Base-by-base conservation (phyloP, 1,140 invertebrate species). In the Acromyrmex echinatior region DNA sequence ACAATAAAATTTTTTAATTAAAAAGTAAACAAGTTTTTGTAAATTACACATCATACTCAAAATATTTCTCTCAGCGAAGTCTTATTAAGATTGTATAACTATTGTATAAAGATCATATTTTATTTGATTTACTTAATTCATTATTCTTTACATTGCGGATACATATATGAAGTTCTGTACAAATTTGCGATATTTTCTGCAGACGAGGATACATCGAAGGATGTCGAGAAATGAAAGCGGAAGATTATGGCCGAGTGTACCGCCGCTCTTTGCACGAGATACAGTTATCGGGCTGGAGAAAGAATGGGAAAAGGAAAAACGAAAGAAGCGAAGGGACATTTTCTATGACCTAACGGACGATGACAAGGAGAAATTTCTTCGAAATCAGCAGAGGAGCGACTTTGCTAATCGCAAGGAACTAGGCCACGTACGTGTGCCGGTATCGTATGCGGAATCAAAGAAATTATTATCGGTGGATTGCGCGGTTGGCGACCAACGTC, bases 331-430 rank as follows among this genome's bases (percentile, higher is more conserved):
- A 6, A 90, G 86, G 10, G 87, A 91, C 7, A 6, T 88, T 10
- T 89, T 91, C 0, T 93, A 93, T 68, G 90, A 94, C 73, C 39
- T 0, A 35, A 35, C 21, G 12, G 81, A 74, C 1, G 79, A 88
- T 1, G 62, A 84, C 1, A 31, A 85, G 2, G 56, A 87, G 2
- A n/a, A 21, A 0, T 68, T 58, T 18, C 65, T 68, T 0, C 58
- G 65, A 4, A 39, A 68, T 3, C 16, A 18, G 2, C 45, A 35
- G 3, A 74, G 12, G 28, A 73, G 63, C 0, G 92, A 94, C 70
- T 91, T 91, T 25, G 89, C 93, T 1, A 49, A 77, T 86, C 84
- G 79, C 16, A 94, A 92, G 56, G 94, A 94, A 68, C 77, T 95
- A 25, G 92, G 92, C 10, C 93, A 93, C 63, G 93, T 91, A 0